Conservation (phyloP, 2,113 vertebrate genomes). For the Chloropsis hardwickii region DNA sequence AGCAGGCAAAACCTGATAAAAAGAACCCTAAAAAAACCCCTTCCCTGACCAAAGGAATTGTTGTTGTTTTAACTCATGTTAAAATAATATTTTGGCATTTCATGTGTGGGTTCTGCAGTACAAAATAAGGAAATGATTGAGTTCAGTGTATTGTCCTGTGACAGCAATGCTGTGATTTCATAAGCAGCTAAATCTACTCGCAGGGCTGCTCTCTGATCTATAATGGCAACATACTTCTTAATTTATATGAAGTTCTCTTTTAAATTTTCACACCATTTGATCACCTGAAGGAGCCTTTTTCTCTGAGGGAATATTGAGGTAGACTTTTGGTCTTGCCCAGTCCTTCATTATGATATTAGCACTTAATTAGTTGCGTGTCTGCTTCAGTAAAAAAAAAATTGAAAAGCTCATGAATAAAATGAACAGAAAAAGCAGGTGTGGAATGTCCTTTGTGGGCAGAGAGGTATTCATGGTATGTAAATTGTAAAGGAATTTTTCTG, state of each 20-base stretch:
- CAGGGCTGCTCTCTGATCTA: not conserved
- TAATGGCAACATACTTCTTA: not conserved
- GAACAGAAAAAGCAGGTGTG: not conserved
- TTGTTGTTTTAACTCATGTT: not conserved
- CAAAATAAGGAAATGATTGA: not conserved
- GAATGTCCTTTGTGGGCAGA: not conserved
- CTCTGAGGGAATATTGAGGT: not conserved
- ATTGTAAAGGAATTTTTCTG: not conserved
- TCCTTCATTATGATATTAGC: not conserved
- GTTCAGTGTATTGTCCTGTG: not conserved
- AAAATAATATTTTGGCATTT: not conserved
- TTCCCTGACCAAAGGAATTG: not conserved
- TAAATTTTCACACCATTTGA: not conserved
- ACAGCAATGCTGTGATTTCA: not conserved
- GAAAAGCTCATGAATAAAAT: not conserved
- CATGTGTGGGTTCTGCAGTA: not conserved
- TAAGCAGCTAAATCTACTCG: not conserved
- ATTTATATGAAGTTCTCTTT: not conserved
- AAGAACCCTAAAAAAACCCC: rapidly evolving
- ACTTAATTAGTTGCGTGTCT: not conserved
- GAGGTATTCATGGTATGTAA: not conserved
- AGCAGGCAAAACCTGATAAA: not conserved
- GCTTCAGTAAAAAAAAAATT: not conserved
- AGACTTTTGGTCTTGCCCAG: not conserved
- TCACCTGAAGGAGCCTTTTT: not conserved